A percentile compares a stretch with the other conserved stretches of the same genome.
Conservation (phyloP, 30 jellyfish, hydroid and myxozoan genomes). For the Hydractinia symbiolongicarpus region DNA sequence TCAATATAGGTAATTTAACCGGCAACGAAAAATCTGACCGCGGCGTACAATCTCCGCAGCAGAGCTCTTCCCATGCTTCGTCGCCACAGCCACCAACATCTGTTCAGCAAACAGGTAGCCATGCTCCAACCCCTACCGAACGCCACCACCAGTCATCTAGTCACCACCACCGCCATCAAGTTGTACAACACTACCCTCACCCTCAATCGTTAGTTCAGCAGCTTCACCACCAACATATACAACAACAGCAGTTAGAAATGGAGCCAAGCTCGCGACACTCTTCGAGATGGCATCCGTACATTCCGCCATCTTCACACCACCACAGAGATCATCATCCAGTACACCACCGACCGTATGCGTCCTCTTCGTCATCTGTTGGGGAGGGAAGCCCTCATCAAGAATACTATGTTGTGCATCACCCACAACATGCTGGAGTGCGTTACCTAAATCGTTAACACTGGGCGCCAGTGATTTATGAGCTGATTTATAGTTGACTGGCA, state of each 20-base stretch:
- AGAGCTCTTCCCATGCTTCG: conserved; percentile 31
- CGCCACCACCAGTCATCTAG: conserved; percentile 47
- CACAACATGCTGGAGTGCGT: conserved; percentile 70
- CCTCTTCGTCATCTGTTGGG: conserved; percentile 42
- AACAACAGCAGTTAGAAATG: conserved; percentile 86
- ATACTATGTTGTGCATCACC: conserved; percentile 95
- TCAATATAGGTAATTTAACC: conserved; percentile 50
- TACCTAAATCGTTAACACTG: conserved; percentile 15
- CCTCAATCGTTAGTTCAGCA: conserved; percentile 93
- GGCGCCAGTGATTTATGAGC: neutral
- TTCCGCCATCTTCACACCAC: conserved; percentile 62
- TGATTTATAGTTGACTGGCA: too few species aligned
- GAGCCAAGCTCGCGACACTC: conserved; percentile 60
- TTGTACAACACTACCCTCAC: conserved; percentile 94
- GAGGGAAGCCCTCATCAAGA: conserved; percentile 70
- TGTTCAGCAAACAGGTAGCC: neutral
- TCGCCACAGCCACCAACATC: conserved; percentile 38
- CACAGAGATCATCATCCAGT: conserved; percentile 67
- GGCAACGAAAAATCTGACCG: conserved; percentile 42
- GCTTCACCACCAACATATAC: conserved; percentile 95
- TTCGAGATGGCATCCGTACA: conserved; percentile 95
- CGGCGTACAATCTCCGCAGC: conserved; percentile 25
- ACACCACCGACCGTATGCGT: conserved; percentile 53
- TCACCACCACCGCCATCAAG: conserved; percentile 89
- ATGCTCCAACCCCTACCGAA: conserved; percentile 61